phyloP scores from a whole-genome alignment of 2,888 invertebrate species.

The Lumbricus terrestris region DNA sequence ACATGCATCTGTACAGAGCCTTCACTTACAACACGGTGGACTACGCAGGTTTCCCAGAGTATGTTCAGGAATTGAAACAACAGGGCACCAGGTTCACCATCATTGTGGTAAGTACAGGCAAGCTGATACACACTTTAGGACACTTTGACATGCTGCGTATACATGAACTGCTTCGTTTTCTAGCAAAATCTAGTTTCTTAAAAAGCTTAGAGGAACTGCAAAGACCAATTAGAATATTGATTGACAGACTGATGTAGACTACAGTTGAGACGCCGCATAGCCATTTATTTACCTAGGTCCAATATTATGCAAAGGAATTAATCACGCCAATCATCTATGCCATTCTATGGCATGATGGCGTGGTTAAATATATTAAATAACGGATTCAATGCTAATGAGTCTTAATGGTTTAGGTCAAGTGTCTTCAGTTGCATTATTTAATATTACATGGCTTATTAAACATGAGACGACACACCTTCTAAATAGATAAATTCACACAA shows the following conservation, averaged over 20 bases:
- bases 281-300: too few species aligned
- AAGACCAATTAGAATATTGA: background rate
- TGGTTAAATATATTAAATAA: background rate
- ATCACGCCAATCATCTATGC: too few species aligned
- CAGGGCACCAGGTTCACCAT: constrained; percentile 51
- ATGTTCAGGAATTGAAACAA: constrained; percentile 47
- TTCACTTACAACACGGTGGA: constrained; percentile 47
- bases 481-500: background rate
- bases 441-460: background rate
- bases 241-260: too few species aligned
- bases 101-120: constrained; percentile 19
- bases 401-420: too few species aligned
- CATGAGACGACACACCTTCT: background rate
- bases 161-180: background rate
- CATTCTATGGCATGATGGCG: too few species aligned
- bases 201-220: background rate
- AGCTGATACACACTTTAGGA: too few species aligned
- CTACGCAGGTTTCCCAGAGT: constrained; percentile 46
- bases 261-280: background rate
- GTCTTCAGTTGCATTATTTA: too few species aligned
- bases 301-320: too few species aligned
- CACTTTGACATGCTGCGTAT: background rate
- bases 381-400: too few species aligned
- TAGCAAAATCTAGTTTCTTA: background rate
- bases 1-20: constrained; percentile 49